phyloP scores from a whole-genome alignment of 2,113 vertebrate genomes.

The Phaetusa simplex region DNA sequence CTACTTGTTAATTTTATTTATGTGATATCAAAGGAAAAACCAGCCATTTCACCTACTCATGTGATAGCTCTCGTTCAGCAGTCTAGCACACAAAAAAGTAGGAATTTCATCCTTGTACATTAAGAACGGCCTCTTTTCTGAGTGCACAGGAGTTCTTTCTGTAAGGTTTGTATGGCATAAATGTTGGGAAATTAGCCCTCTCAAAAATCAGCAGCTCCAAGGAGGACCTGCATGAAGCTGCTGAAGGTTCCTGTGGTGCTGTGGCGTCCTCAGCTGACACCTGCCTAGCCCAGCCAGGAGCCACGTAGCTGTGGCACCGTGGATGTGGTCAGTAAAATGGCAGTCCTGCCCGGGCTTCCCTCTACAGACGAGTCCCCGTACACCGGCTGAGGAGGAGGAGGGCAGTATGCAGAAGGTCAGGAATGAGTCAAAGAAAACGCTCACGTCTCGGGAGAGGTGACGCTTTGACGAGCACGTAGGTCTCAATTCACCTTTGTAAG shows the following conservation, averaged over 20 bases:
- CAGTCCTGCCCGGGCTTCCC: background rate
- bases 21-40: background rate
- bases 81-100: background rate
- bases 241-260: background rate
- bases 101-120: background rate
- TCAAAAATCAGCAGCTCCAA: background rate
- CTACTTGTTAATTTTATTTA: constrained; percentile 21
- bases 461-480: background rate
- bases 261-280: background rate
- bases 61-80: background rate
- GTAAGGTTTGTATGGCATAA: background rate
- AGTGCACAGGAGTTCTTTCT: background rate
- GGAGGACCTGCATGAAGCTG: background rate
- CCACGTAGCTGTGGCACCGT: accelerated
- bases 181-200: background rate
- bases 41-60: background rate
- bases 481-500: background rate
- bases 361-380: background rate
- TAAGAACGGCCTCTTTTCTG: background rate
- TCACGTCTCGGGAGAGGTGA: background rate
- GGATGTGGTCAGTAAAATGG: background rate
- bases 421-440: background rate
- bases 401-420: background rate
- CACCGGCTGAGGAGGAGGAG: background rate
- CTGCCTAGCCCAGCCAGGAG: background rate